Base-by-base conservation (phyloP, 1,140 invertebrate genomes). In the Drosophila tropicalis region DNA sequence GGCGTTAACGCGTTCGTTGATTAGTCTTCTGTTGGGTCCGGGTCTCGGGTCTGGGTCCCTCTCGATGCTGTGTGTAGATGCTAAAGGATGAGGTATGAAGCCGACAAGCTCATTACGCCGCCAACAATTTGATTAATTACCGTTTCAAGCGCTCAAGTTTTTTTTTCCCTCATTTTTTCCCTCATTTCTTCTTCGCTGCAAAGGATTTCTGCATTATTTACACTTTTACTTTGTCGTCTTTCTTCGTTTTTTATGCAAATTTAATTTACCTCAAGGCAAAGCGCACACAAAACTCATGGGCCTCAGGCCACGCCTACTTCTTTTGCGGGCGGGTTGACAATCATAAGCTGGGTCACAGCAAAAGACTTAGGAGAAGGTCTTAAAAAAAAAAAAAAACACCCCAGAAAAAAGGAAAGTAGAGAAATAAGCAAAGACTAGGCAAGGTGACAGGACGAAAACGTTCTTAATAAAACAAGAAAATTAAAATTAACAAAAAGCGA, bases 51-150 rank as follows among this genome's bases (percentile, higher is more conserved):
- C 44, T 54, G 41, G 34, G 22, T 41, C 29, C 22, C 17, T 17
- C 17, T 56, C 41, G 34, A 34, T 22, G 40, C 19, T 25, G 22
- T 51, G 10, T 29, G 25, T n/a, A n/a, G 25, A 29, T 29, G 2
- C 56, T 15, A 5, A 6, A 6, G 25, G 3, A 13, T 32, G 44
- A 22, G 19, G n/a, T 25, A 67, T 65, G 62, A 58, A 71, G 67
- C 63, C 72, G 76, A 87, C 79, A 79, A 89, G 84, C 84, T 89
- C 77, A 89, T 89, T 89, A 89, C 68, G 84, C 74, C 62, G 72
- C 79, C 79, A 89, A 89, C 85, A 89, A 89, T 89, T 89, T 89
- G 84, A 89, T 89, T 89, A 89, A 89, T 89, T 89, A 89, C 80
- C 70, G 51, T 60, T 66, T 66, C 68, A 36, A 51, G 67, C 54